Conservation (phyloP, 2,888 invertebrate genomes). For the Nomada ruficornis region DNA sequence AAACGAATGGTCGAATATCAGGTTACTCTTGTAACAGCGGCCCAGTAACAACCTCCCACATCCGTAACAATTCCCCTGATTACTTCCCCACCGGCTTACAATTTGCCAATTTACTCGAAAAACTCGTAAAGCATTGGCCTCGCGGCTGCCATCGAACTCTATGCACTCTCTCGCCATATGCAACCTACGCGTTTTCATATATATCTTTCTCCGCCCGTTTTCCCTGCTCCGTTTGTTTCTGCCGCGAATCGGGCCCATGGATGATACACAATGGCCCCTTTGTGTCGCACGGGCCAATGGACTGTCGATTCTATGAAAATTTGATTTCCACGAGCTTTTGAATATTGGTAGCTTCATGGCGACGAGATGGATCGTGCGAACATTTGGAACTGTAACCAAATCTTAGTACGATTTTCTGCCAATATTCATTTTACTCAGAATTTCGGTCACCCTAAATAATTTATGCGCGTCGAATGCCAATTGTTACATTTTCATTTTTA, state of each 20-base stretch:
- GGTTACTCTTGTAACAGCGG: slow-evolving; percentile 76
- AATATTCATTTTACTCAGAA: no score
- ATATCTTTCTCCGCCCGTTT: slow-evolving; percentile 40
- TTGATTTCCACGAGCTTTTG: background rate
- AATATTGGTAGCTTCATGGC: background rate
- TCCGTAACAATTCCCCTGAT: slow-evolving; percentile 82
- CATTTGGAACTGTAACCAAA: background rate
- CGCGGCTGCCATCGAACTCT: slow-evolving; percentile 57
- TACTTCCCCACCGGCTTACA: slow-evolving; percentile 78
- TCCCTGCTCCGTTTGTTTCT: slow-evolving; percentile 55
- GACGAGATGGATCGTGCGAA: background rate
- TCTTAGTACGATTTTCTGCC: background rate
- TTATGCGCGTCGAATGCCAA: no score
- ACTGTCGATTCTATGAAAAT: slow-evolving; percentile 18
- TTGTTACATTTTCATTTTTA: no score
- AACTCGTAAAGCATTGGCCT: slow-evolving; percentile 79
- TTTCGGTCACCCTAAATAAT: no score
- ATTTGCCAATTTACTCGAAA: slow-evolving; percentile 82
- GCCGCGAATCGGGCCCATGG: slow-evolving; percentile 41
- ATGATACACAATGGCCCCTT: slow-evolving; percentile 53
- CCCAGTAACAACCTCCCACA: slow-evolving; percentile 78
- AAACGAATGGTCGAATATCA: slow-evolving; percentile 75
- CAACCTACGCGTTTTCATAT: slow-evolving; percentile 65
- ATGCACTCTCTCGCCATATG: slow-evolving; percentile 67
- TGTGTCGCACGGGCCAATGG: background rate